phyloP scores from a whole-genome alignment of 2,113 vertebrate species.

The Hemichromis elongatus region DNA sequence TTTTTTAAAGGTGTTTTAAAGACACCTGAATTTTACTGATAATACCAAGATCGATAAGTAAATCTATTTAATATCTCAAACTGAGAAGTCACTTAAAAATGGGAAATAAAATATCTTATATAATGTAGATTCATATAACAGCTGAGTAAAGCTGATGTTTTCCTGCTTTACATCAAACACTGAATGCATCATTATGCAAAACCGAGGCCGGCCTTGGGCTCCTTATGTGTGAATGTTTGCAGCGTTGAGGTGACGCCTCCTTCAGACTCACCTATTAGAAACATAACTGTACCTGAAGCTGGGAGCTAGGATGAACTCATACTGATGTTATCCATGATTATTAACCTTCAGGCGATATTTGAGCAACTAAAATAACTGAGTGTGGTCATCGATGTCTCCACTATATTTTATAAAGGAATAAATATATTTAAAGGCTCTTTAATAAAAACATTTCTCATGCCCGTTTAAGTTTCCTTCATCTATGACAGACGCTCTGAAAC shows the following conservation, averaged over 20 bases:
- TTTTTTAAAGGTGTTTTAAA: not conserved
- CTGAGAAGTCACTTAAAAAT: rapidly evolving
- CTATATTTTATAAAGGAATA: not conserved
- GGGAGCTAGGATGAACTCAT: not conserved
- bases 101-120: not conserved
- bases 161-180: not conserved
- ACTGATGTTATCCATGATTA: rapidly evolving
- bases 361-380: rapidly evolving
- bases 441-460: not conserved
- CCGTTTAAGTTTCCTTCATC: rapidly evolving
- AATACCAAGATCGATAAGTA: rapidly evolving
- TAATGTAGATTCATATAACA: not conserved
- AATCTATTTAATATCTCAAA: not conserved
- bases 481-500: not conserved
- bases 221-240: not conserved
- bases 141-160: not conserved
- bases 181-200: not conserved
- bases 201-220: not conserved
- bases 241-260: rapidly evolving
- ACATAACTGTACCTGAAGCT: not conserved
- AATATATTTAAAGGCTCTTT: not conserved
- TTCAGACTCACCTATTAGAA: not conserved
- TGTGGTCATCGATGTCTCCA: not conserved
- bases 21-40: not conserved
- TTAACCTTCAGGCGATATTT: not conserved